Base-by-base conservation (phyloP, 1,140 invertebrate species). In the Pogonomyrmex californicus region DNA sequence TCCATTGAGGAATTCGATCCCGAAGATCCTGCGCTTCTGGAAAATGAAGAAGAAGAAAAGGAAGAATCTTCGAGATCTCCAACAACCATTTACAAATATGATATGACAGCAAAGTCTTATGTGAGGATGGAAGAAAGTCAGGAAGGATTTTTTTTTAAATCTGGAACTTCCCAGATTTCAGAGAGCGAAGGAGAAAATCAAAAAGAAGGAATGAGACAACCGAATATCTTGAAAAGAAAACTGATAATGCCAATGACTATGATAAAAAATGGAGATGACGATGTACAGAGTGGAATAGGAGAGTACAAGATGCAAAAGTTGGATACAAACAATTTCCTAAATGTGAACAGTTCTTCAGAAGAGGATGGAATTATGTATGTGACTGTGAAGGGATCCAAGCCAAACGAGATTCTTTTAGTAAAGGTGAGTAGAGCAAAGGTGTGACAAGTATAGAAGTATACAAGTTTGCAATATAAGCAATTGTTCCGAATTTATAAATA, bases 311-410 rank as follows among this genome's bases (percentile, higher is more conserved):
- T 93, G 44, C 89, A 91, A 56, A 95, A 93, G 81, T 66, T 94
- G 6, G 92, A 94, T 79, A 75, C 93, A 41, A 87, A 92, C 54
- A 93, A 94, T 87, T 87, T 94, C 3, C 79, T 94, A n/a, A 94
- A 82, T 54, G 89, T 93, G 33, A 92, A 92, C 33, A 90, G 75
- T 68, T 75, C 86, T 23, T 23, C 86, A 23, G 92, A 95, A 81
- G 93, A 95, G 81, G 91, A 95, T 85, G 95, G 94, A 17, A 92
- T 95, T 36, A 95, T 95, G 94, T 95, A 95, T 60, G 94, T 95
- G 36, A 95, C 94, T n/a, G 93, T 95, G 4, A 95, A 95, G 44
- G 95, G 95, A 41, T 89, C 94, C 1, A 95, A 93, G 60, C 95
- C 95, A 0, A 95, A 95, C 85, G 95, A 95, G 87, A 49, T 95